Conservation (phyloP, 2,113 vertebrate genomes). For the Poeciliopsis occidentalis region DNA sequence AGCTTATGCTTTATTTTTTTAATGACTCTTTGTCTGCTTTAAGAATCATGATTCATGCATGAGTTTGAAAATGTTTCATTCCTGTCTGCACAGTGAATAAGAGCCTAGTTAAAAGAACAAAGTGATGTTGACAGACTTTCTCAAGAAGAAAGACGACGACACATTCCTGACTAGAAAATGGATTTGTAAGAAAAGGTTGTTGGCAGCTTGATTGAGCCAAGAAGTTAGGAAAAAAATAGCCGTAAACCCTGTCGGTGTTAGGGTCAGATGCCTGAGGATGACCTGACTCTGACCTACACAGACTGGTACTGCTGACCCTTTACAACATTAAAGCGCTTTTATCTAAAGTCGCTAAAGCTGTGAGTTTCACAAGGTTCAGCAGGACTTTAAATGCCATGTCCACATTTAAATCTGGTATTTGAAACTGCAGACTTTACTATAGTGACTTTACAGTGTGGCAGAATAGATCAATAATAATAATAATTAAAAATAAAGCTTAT, state of each 20-base stretch:
- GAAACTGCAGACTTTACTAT: slow-evolving; percentile 3
- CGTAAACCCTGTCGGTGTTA: neutral
- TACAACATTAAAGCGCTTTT: slow-evolving; percentile 26
- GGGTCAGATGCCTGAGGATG: slow-evolving; percentile 50
- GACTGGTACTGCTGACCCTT: slow-evolving; percentile 10
- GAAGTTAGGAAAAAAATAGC: slow-evolving; percentile 7
- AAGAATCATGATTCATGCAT: slow-evolving; percentile 52
- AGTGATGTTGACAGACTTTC: slow-evolving; percentile 16
- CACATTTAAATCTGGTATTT: neutral
- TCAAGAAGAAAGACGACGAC: neutral
- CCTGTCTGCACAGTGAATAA: slow-evolving; percentile 15
- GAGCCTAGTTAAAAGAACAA: slow-evolving; percentile 6
- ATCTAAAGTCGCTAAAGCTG: slow-evolving; percentile 13
- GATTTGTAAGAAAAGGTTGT: neutral
- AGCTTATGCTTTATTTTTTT: slow-evolving; percentile 28
- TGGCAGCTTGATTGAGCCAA: neutral
- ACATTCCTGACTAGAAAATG: slow-evolving; percentile 5
- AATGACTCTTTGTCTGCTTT: slow-evolving; percentile 31
- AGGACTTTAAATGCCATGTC: slow-evolving; percentile 10
- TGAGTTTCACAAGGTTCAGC: slow-evolving; percentile 8
- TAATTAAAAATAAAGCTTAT: no score
- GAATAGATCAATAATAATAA: neutral
- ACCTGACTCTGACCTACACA: slow-evolving; percentile 51
- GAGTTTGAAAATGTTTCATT: slow-evolving; percentile 41
- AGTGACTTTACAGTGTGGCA: slow-evolving; percentile 1